Evolutionary conservation across 2,797 vertebrate species (phyloP).

Genomic region (Muscicapa striata): DNA sequence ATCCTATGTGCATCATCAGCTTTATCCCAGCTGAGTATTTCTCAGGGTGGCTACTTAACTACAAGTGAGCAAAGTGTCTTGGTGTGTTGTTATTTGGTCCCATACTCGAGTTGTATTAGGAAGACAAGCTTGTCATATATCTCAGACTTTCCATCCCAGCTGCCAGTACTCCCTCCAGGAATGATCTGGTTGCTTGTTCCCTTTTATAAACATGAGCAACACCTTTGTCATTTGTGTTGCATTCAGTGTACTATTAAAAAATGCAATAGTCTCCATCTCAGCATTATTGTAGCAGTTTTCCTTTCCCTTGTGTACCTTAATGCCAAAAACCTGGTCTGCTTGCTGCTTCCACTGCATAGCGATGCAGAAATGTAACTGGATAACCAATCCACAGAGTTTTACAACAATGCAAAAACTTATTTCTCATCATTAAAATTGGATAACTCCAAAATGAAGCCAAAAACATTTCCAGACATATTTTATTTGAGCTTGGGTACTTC

Average conservation of each 20-base stretch:
- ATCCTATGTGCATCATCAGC: background rate
- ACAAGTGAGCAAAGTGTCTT: background rate
- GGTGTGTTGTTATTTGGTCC: background rate
- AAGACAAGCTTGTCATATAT: background rate
- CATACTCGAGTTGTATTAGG: background rate
- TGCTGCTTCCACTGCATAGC: background rate
- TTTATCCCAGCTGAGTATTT: background rate
- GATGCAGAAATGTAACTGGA: constrained; percentile 19
- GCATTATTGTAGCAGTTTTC: background rate
- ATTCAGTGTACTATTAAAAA: background rate
- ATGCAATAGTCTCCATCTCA: background rate
- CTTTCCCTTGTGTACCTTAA: background rate
- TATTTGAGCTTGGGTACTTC: constrained; percentile 42
- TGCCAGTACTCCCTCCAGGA: background rate
- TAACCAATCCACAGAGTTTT: constrained; percentile 17
- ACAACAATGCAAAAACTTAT: background rate
- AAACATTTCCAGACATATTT: constrained; percentile 27
- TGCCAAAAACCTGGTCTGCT: background rate
- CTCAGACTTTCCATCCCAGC: background rate
- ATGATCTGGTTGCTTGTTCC: background rate
- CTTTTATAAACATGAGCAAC: background rate
- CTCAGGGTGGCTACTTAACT: background rate
- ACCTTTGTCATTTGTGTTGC: background rate
- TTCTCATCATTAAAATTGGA: constrained; percentile 27
- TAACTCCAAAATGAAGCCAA: constrained; percentile 25